These are phyloP conservation scores for Loris lydekkerianus DNA, from an alignment of 2,797 vertebrate genomes.

Conservation along the genomic window DNA sequence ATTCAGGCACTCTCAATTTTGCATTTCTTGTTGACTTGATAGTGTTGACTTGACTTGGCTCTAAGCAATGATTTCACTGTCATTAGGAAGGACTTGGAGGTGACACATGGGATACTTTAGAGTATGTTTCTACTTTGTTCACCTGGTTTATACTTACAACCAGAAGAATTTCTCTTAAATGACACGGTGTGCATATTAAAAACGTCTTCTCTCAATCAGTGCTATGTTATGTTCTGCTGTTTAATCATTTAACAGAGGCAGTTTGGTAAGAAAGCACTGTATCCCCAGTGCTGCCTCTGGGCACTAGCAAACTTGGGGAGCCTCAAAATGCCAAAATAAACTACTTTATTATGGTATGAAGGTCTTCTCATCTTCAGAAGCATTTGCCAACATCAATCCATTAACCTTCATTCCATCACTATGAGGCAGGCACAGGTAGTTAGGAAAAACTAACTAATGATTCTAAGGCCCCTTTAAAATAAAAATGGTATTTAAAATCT, in stretches of 20 bases:
- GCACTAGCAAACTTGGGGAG: constrained; percentile 19
- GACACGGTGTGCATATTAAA: neutral
- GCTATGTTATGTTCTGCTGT: neutral
- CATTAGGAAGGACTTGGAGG: neutral
- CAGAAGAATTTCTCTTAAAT: constrained; percentile 7
- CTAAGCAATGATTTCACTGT: neutral
- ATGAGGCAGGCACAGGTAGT: constrained; percentile 43
- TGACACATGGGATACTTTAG: neutral
- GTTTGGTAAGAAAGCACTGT: neutral
- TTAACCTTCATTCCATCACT: constrained; percentile 39
- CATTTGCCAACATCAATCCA: neutral
- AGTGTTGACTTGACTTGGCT: neutral
- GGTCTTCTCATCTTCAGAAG: constrained; percentile 46
- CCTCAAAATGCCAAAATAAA: constrained; percentile 26
- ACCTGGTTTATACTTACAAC: neutral
- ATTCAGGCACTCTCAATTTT: neutral
- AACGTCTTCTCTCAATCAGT: neutral
- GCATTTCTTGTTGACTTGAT: neutral
- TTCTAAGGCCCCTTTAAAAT: constrained; percentile 60
- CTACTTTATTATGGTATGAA: neutral
- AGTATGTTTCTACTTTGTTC: neutral
- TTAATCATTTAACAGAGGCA: neutral
- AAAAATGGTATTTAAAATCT: constrained; percentile 65
- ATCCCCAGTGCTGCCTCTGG: neutral
- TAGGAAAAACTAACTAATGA: constrained; percentile 44